A percentile compares a stretch with the other conserved stretches of the same genome.
phyloP scores from a whole-genome alignment of 1,140 invertebrate genomes.

The Branchinecta lynchi region DNA sequence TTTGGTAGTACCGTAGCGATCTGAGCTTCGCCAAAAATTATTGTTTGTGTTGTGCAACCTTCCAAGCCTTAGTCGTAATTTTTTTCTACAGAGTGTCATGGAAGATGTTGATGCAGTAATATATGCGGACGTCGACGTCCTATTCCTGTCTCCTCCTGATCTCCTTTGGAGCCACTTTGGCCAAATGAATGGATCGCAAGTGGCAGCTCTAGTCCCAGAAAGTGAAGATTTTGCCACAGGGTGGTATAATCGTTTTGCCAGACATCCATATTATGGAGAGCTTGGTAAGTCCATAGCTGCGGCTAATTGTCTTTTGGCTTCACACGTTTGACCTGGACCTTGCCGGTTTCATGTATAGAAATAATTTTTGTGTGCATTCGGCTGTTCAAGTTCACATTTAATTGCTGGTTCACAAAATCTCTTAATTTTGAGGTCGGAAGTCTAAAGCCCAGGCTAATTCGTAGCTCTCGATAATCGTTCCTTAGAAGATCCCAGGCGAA shows the following conservation, averaged over 20 bases:
- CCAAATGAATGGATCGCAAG: conserved; percentile 67
- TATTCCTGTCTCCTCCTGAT: conserved; percentile 67
- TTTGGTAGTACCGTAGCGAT: background rate
- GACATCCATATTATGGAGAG: conserved; percentile 81
- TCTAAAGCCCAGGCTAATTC: too few species aligned
- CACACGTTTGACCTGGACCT: too few species aligned
- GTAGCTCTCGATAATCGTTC: too few species aligned
- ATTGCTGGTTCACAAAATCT: too few species aligned
- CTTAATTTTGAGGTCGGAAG: too few species aligned
- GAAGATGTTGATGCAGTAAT: conserved; percentile 64
- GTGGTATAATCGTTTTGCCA: conserved; percentile 91
- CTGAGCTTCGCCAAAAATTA: background rate
- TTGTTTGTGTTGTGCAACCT: background rate
- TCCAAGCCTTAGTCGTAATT: background rate
- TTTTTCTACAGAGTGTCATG: conserved; percentile 49
- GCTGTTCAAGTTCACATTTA: too few species aligned
- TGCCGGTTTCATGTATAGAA: too few species aligned
- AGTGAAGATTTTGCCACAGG: conserved; percentile 78
- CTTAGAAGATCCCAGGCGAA: too few species aligned
- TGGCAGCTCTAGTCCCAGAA: conserved; percentile 72
- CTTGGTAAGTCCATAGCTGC: conserved; percentile 39
- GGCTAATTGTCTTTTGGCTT: too few species aligned
- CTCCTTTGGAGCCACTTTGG: conserved; percentile 66
- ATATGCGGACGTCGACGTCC: conserved; percentile 83
- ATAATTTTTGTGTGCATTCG: too few species aligned